Evolutionary conservation across 2,888 invertebrate species (phyloP), one percentile per base, ranked within the genome.

Genomic region (Heteromyza rotundicornis): DNA sequence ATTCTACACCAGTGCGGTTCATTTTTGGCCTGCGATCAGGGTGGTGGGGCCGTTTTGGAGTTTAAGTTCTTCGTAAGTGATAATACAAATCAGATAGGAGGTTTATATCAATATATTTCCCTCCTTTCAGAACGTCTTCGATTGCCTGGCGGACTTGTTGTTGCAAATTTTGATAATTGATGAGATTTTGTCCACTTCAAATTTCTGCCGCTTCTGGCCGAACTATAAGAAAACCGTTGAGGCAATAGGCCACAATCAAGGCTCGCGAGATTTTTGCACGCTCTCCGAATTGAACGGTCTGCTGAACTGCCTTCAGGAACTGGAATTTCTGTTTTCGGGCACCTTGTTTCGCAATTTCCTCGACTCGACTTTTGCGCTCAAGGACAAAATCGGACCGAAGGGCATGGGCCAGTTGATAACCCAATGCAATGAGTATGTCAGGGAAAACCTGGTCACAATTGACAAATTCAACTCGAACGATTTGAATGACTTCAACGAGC

Each of bases 1-100:
- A 84, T 93, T 14, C 85, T 94, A 68, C 87, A 87, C 63, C 95
- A 96, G 83, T 82, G 95, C 54, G 87, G 90, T 74, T 89, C 90
- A 2, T 85, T 94, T 55, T 87, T 88, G 71, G 85, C 85, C 55
- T 86, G 86, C 73, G 85, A 84, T 1, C 53, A 2, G 8, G 62
- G 67, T 8, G 40, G 62, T n/a, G n/a, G n/a, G n/a, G 56, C 50
- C 16, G 70, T 72, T 23, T 35, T 61, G n/a, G 68, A 70, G 53
- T 35, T 52, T 52, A 22, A 17, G 17, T 24, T 75, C 20, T 69
- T 68, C 55, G 73, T 73, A 57, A 67, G 71, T 70, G 20, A 22
- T 64, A 60, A 35, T 54, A 60, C 7, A 20, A 22, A 23, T 22
- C 35, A 16, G 27, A 14, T 27, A 17, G 36, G 50, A 32, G 14